phyloP scores from a whole-genome alignment of 2,113 vertebrate genomes.

The Apeltes quadracus region DNA sequence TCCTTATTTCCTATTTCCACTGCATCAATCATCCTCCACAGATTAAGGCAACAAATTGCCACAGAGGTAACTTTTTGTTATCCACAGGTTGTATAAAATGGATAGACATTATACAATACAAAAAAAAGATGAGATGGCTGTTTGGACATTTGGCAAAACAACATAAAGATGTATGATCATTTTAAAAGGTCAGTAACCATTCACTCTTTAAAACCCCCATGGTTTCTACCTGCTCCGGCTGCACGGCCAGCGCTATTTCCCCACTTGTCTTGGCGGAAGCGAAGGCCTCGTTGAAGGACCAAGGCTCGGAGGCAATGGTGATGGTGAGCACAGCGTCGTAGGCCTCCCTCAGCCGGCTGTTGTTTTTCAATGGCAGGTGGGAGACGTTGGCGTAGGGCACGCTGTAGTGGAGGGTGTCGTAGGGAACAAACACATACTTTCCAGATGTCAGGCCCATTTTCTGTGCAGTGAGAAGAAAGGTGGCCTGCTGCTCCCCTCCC shows the following conservation, averaged over 20 bases:
- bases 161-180: background rate
- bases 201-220: background rate
- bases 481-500: slow-evolving; percentile 85
- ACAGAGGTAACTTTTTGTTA: background rate
- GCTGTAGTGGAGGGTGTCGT: slow-evolving; percentile 90
- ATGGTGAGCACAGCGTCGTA: slow-evolving; percentile 91
- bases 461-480: slow-evolving; percentile 85
- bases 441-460: slow-evolving; percentile 88
- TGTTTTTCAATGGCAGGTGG: slow-evolving; percentile 81
- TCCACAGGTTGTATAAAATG: background rate
- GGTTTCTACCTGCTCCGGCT: slow-evolving; percentile 71
- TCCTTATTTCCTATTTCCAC: background rate
- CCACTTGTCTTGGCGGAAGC: slow-evolving; percentile 74
- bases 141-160: too few relatives aligned
- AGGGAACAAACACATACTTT: slow-evolving; percentile 89
- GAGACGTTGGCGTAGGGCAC: slow-evolving; percentile 86
- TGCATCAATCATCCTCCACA: background rate
- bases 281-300: slow-evolving; percentile 87
- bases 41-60: slow-evolving; percentile 1
- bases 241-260: slow-evolving; percentile 73
- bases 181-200: background rate
- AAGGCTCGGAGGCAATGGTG: slow-evolving; percentile 85
- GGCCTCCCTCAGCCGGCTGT: slow-evolving; percentile 83
- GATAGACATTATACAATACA: background rate
- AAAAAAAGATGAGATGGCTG: background rate